phyloP scores from a whole-genome alignment of 2,888 invertebrate genomes.

The Drosophila algonquin region DNA sequence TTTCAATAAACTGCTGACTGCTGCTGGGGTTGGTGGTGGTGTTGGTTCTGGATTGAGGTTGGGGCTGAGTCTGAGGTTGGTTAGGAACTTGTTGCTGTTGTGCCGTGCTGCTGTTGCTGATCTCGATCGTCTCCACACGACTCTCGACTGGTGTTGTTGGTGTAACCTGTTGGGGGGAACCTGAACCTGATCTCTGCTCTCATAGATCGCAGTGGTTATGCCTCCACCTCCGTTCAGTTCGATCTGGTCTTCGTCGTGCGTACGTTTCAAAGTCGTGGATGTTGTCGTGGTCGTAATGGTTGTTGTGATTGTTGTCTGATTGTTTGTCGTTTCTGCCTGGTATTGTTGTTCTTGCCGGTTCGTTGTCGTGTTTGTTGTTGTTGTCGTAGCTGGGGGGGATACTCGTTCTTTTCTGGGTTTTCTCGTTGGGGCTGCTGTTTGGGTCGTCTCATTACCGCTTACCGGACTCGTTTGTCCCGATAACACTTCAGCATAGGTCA shows the following conservation, averaged over 20 bases:
- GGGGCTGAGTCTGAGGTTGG: neutral
- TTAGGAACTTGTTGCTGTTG: slow-evolving; percentile 48
- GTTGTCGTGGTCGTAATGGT: slow-evolving; percentile 48
- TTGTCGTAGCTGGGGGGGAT: slow-evolving; percentile 18
- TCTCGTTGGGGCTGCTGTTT: slow-evolving; percentile 42
- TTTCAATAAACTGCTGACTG: slow-evolving; percentile 59
- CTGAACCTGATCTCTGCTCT: slow-evolving; percentile 35
- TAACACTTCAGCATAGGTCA: slow-evolving; percentile 89
- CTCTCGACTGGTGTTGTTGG: slow-evolving; percentile 50
- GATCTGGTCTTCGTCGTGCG: slow-evolving; percentile 38
- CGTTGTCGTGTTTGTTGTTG: slow-evolving; percentile 28
- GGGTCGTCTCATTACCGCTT: slow-evolving; percentile 68
- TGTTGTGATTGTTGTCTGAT: slow-evolving; percentile 47
- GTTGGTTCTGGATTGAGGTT: neutral
- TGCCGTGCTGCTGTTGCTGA: slow-evolving; percentile 26
- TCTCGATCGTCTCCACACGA: slow-evolving; percentile 34
- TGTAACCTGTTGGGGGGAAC: neutral
- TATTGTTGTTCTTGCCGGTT: slow-evolving; percentile 37
- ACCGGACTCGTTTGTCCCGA: slow-evolving; percentile 86
- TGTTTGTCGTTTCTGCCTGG: slow-evolving; percentile 45
- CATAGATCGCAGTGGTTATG: slow-evolving; percentile 51
- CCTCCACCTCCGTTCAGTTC: slow-evolving; percentile 36
- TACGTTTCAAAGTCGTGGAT: slow-evolving; percentile 49
- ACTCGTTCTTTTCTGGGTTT: slow-evolving; percentile 42
- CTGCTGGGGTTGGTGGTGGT: slow-evolving; percentile 39